Percentiles rank a stretch among this genome's conserved stretches.
Conservation (phyloP, 2,113 vertebrate species). For the Antechinus flavipes region DNA sequence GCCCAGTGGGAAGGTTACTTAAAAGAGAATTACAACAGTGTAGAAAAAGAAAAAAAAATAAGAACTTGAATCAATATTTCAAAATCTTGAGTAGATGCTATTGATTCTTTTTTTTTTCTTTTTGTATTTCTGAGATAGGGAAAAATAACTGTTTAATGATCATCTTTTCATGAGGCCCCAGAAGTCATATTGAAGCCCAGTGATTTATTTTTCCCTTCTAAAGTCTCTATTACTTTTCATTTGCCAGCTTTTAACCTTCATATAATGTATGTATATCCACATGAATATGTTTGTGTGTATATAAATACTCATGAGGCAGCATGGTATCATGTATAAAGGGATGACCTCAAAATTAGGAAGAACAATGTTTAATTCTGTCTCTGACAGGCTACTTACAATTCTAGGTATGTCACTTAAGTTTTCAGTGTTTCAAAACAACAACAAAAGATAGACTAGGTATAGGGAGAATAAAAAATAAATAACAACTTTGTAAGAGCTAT, state of each 20-base stretch:
- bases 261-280: background rate
- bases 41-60: background rate
- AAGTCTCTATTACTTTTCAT: background rate
- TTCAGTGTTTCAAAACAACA: background rate
- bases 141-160: background rate
- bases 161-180: background rate
- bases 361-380: background rate
- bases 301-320: background rate
- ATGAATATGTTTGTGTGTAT: background rate
- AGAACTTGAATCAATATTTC: background rate
- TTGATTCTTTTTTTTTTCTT: constrained; percentile 29
- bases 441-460: background rate
- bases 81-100: background rate
- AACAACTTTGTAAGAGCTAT: background rate
- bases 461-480: background rate
- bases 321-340: background rate
- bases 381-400: background rate
- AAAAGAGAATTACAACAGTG: background rate
- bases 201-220: background rate
- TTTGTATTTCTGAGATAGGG: background rate
- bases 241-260: background rate
- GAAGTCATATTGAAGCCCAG: background rate
- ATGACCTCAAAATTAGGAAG: background rate
- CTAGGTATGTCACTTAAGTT: background rate
- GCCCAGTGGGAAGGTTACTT: background rate